phyloP scores from a whole-genome alignment of 2,888 invertebrate species.

The Rhagonycha fulva region DNA sequence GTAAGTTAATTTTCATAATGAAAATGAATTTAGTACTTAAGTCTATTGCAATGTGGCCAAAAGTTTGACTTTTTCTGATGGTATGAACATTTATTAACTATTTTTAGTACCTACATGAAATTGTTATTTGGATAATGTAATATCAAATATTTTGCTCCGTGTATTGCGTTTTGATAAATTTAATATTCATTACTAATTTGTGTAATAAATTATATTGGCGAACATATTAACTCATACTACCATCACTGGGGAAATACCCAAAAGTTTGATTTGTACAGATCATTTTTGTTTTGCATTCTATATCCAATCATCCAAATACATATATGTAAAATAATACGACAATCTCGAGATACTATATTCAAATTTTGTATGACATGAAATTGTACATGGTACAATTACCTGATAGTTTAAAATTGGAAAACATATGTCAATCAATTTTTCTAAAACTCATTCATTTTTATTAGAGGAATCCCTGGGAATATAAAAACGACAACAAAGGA shows the following conservation, averaged over 20 bases:
- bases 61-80: too few species aligned
- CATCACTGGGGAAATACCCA: background rate
- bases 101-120: too few species aligned
- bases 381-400: too few species aligned
- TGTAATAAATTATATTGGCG: background rate
- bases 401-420: too few species aligned
- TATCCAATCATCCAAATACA: background rate
- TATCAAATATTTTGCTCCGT: background rate
- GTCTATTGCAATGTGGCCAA: too few species aligned
- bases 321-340: background rate
- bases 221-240: background rate
- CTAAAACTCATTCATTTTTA: too few species aligned
- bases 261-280: background rate
- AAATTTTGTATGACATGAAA: background rate
- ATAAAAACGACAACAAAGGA: too few species aligned
- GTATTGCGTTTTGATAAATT: background rate
- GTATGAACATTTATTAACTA: too few species aligned
- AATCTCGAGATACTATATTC: background rate
- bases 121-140: background rate
- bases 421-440: too few species aligned
- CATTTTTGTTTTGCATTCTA: background rate
- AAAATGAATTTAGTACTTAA: too few species aligned
- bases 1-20: too few species aligned
- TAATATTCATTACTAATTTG: background rate
- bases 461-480: too few species aligned